Conservation (phyloP, 2,113 vertebrate species). For the Isurus oxyrinchus region DNA sequence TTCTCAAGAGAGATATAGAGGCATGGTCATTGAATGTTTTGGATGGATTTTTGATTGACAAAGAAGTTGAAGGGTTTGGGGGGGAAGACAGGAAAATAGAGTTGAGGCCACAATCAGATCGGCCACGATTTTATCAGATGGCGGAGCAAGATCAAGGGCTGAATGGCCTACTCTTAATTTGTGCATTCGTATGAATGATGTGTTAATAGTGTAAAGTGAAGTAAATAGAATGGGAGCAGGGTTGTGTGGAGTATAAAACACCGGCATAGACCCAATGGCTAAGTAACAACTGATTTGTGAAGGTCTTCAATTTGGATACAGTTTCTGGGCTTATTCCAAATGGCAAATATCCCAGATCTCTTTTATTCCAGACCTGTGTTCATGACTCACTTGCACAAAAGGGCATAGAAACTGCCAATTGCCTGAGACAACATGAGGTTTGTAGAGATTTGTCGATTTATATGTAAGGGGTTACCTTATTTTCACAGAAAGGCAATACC, state of each 20-base stretch:
- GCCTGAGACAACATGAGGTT: not conserved
- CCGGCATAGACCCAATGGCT: not conserved
- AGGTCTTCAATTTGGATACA: not conserved
- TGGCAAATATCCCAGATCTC: not conserved
- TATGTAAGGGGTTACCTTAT: not conserved
- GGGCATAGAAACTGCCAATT: not conserved
- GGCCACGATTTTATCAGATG: too few species aligned
- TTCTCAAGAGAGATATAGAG: too few species aligned
- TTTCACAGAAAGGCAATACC: not conserved
- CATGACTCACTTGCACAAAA: not conserved
- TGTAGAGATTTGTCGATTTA: not conserved
- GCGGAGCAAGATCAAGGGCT: too few species aligned
- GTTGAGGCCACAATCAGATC: too few species aligned
- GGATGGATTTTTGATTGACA: not conserved
- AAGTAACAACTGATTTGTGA: not conserved
- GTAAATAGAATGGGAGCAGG: not conserved
- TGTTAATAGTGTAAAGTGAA: not conserved
- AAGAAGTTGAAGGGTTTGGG: too few species aligned
- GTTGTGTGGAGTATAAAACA: not conserved
- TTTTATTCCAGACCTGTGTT: not conserved
- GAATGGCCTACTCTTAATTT: too few species aligned
- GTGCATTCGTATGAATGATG: not conserved
- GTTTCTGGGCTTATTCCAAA: not conserved
- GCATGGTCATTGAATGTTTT: too few species aligned
- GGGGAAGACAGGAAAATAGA: too few species aligned